Evolutionary conservation across 2,888 invertebrate species (phyloP).

Genomic region (Nomada fabriciana): DNA sequence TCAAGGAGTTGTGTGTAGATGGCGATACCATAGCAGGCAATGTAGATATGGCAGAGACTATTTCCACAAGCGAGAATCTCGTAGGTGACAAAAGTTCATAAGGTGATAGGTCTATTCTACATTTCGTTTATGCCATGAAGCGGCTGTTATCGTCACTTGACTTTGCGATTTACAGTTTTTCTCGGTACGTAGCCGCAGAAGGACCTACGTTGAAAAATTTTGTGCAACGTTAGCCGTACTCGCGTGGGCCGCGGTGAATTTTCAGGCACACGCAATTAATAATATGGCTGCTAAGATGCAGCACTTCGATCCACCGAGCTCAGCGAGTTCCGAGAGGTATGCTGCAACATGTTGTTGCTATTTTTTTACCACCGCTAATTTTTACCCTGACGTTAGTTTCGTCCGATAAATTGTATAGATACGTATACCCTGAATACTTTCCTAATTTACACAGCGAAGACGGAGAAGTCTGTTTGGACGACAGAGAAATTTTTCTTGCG

Average conservation of each 20-base stretch:
- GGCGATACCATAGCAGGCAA: no score
- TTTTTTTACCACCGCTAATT: no score
- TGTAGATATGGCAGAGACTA: no score
- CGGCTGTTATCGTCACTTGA: no score
- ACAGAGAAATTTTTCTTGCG: slow-evolving; percentile 73
- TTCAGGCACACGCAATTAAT: not conserved
- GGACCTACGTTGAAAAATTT: not conserved
- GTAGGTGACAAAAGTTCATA: no score
- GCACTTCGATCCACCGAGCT: slow-evolving; percentile 94
- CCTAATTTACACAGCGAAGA: slow-evolving; percentile 70
- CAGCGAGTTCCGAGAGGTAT: slow-evolving; percentile 96
- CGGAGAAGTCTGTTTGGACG: slow-evolving; percentile 77
- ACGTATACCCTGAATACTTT: not conserved
- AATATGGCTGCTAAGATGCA: slow-evolving; percentile 86
- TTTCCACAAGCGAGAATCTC: no score
- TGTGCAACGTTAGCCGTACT: not conserved
- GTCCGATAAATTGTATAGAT: not conserved
- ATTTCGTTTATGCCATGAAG: no score
- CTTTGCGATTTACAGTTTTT: no score
- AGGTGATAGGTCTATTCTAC: no score
- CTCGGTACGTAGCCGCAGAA: no score
- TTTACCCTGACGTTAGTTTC: not conserved
- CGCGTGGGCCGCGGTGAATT: slow-evolving; percentile 26
- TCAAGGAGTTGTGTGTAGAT: no score
- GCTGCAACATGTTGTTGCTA: not conserved